Evolutionary conservation across 2,113 vertebrate genomes (phyloP).

Genomic region (Ptyas mucosa): DNA sequence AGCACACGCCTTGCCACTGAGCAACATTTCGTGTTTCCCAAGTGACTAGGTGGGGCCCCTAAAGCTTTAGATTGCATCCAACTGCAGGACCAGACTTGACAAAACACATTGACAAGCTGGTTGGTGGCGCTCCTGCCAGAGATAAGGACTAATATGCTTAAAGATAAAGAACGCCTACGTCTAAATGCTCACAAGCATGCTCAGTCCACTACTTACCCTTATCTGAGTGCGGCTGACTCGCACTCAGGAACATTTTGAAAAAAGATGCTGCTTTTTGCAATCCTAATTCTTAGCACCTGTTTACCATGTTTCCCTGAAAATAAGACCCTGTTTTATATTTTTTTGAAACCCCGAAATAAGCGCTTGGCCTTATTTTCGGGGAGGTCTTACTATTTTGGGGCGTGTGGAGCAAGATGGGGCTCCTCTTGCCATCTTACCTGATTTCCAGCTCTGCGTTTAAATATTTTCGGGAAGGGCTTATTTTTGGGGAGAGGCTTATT

Average conservation of each 20-base stretch:
- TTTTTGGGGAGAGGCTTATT: too few relatives aligned
- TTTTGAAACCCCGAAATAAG: too few relatives aligned
- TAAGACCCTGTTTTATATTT: too few relatives aligned
- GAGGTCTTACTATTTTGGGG: too few relatives aligned
- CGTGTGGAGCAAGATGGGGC: too few relatives aligned
- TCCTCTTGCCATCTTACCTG: too few relatives aligned
- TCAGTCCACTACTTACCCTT: not conserved
- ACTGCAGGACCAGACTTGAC: not conserved
- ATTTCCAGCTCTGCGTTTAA: too few relatives aligned
- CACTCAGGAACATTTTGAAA: not conserved
- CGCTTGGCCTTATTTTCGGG: too few relatives aligned
- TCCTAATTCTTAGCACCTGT: not conserved
- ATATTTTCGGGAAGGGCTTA: too few relatives aligned
- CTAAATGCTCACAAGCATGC: not conserved
- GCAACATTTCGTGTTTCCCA: not conserved
- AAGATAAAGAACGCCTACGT: not conserved
- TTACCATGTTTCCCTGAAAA: too few relatives aligned
- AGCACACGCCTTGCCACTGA: not conserved
- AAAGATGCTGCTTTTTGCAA: not conserved
- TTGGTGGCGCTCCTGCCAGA: not conserved
- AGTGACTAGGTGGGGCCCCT: not conserved
- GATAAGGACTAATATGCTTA: not conserved
- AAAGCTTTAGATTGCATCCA: not conserved
- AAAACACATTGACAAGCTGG: not conserved
- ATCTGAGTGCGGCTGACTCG: not conserved